Conservation (phyloP, 2,113 vertebrate species). For the Stegostoma tigrinum region DNA sequence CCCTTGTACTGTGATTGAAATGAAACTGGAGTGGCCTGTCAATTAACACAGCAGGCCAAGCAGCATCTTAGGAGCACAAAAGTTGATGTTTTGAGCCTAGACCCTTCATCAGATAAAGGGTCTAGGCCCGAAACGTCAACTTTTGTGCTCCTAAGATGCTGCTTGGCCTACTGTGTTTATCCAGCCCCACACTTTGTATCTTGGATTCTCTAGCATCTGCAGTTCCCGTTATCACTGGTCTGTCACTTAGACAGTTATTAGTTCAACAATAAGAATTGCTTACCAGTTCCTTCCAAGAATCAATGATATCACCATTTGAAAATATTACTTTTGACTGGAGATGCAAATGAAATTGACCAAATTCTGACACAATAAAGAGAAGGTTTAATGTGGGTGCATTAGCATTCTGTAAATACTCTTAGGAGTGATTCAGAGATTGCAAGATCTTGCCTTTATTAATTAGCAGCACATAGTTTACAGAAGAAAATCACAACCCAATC, state of each 20-base stretch:
- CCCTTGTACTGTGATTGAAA: background rate
- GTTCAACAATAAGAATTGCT: background rate
- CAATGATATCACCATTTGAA: background rate
- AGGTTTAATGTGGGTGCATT: background rate
- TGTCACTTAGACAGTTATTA: background rate
- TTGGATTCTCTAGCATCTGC: no score
- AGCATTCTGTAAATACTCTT: background rate
- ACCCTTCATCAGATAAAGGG: no score
- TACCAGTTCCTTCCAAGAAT: background rate
- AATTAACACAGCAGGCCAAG: no score
- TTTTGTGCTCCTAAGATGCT: no score
- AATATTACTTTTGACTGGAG: background rate
- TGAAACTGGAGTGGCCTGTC: background rate
- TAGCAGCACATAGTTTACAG: background rate
- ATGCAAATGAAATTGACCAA: background rate
- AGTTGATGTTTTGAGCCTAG: no score
- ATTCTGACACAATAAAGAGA: background rate
- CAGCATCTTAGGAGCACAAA: no score
- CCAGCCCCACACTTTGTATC: no score
- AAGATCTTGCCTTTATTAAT: background rate
- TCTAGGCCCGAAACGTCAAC: no score
- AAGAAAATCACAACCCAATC: background rate
- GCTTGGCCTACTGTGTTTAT: no score
- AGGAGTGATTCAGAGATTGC: background rate
- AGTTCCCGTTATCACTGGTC: no score